Evolutionary conservation across 1,140 invertebrate species (phyloP), one percentile per base, ranked within the genome.

Genomic region (Myzus persicae): DNA sequence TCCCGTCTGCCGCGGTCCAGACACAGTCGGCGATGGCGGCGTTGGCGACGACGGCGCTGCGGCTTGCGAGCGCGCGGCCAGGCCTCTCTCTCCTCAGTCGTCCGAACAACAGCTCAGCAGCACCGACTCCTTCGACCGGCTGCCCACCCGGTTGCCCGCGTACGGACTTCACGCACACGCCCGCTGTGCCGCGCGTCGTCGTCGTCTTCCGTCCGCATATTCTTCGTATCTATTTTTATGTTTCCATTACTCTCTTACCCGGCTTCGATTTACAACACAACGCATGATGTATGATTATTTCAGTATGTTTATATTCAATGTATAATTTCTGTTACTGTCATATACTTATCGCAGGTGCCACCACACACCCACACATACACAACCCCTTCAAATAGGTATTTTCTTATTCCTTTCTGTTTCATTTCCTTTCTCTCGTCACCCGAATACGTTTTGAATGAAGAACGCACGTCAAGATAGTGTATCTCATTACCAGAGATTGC

Each of bases 1-100:
- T 93, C 91, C 91, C 91, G 91, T 93, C 91, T 93, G 36, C 14
- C 38, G 81, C 81, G 91, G 91, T 93, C 91, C 91, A 93, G 91
- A 93, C 91, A 93, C 46, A 46, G 91, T 20, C 81, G 81, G 44
- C 91, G 91, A 46, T 81, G 91, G 76, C 76, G 91, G 44, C 91
- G 54, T n/a, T 76, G 87, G 88, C 51, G 48, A 38, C 67, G 46
- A 82, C 44, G 91, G 46, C 44, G 67, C 91, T 46, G 91, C 81
- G 81, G 91, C 81, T 90, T 54, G 67, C 42, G 67, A 38, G 42
- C 76, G 26, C 31, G n/a, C 90, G 7, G 59, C 59, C 59, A 76
- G 59, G 59, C 42, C 91, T 92, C 91, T 93, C 91, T 82, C 76
- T 93, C 81, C 36, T 93, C 91, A 93, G 91, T 93, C 91, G 91